A percentile compares a stretch with the other conserved stretches of the same genome.
Evolutionary conservation across 2,888 invertebrate genomes (phyloP).

Genomic region (Tinea semifulvella): DNA sequence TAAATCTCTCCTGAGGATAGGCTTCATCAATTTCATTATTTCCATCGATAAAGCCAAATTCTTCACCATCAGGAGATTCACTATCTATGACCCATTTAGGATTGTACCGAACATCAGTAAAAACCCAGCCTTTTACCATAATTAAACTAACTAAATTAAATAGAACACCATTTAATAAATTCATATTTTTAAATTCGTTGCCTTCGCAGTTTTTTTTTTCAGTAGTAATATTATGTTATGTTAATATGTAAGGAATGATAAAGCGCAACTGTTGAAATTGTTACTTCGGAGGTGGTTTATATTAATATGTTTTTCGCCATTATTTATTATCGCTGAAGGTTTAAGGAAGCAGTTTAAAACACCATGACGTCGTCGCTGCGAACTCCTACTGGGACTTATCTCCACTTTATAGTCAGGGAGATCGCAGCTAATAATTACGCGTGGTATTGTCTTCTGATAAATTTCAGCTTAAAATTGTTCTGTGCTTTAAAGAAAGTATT

Average conservation of each 20-base stretch:
- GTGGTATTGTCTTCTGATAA: not conserved
- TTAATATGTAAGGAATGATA: not conserved
- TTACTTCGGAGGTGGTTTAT: constrained; percentile 3
- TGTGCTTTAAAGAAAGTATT: too few species aligned
- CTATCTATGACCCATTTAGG: constrained; percentile 14
- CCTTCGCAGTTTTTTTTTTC: not conserved
- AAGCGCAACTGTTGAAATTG: constrained; percentile 1
- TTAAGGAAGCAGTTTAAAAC: constrained; percentile 10
- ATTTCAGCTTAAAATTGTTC: too few species aligned
- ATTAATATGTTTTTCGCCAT: constrained; percentile 8
- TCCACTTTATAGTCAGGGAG: not conserved
- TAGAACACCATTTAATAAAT: not conserved
- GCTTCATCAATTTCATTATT: constrained; percentile 1
- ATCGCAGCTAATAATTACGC: not conserved
- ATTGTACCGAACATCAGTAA: constrained; percentile 23
- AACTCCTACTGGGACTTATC: constrained; percentile 15
- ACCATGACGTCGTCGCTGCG: constrained; percentile 2
- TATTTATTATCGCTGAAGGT: constrained; percentile 14
- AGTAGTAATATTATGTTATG: not conserved
- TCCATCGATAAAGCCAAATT: constrained; percentile 17
- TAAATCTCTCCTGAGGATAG: constrained; percentile 16
- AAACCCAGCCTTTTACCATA: constrained; percentile 24
- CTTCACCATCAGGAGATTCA: constrained; percentile 19
- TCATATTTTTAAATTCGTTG: not conserved
- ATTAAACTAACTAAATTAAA: constrained; percentile 6